phyloP scores from a whole-genome alignment of 2,888 invertebrate genomes.

The Nebria salina region DNA sequence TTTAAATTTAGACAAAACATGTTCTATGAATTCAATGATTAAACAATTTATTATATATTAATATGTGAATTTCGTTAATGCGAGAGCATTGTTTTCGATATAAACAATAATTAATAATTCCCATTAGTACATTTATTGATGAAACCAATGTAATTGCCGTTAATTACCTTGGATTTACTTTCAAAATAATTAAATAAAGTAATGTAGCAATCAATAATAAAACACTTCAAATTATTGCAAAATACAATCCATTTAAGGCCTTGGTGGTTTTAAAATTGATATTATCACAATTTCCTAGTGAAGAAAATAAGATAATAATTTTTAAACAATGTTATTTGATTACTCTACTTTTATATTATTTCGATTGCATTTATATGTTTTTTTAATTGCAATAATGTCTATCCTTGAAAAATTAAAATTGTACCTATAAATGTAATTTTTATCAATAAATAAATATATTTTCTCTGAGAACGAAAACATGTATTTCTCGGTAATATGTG shows the following conservation, averaged over 20 bases:
- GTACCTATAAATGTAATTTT: not conserved
- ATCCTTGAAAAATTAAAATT: not conserved
- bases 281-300: not conserved
- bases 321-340: no score
- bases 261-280: not conserved
- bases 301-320: not conserved
- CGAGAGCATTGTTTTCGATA: no score
- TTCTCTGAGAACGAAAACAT: not conserved
- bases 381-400: not conserved
- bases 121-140: conserved; percentile 2
- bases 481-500: not conserved
- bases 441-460: not conserved
- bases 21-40: no score
- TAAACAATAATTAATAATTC: no score
- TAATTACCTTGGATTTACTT: conserved; percentile 2
- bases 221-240: not conserved
- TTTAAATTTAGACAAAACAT: no score
- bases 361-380: not conserved
- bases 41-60: no score
- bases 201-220: not conserved
- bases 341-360: not conserved
- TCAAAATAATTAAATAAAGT: not conserved
- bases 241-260: not conserved
- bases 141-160: not conserved
- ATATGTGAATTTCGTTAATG: no score